Base-by-base conservation (phyloP, 2,113 vertebrate genomes). In the Bufo gargarizans region DNA sequence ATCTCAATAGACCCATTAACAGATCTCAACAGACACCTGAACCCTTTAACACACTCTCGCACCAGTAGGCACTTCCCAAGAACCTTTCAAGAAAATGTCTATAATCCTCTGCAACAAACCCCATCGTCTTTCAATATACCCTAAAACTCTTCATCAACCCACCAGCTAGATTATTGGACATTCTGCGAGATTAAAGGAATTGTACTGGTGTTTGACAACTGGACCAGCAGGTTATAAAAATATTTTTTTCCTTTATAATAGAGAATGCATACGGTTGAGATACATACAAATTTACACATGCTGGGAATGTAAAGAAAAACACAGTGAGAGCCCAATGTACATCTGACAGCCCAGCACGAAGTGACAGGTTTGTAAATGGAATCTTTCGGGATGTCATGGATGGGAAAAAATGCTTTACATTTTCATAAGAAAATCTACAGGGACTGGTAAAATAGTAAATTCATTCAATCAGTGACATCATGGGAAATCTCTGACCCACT, bases 331-430 rank as follows among this genome's bases (percentile, higher is more conserved):
- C 63, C 59, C 16, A 19, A 19, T 61, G 59, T 19, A 61, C 59
- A 8, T 33, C 33, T 33, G 33, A 33, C 33, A 33, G 19, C 61
- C 10, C 65, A 33, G 65, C 65, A 69, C 65, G 10, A 33, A 8
- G 22, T 69, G 65, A 69, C 65, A 33, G 65, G 65, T 33, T 69
- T 69, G n/a, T 69, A 69, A 69, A 69, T 69, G 65, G 65, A 69
- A 33, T 33, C 7, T 69, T 33, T 13, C 13, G 14, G 33, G 33
- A 45, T 72, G 10, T 71, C 1, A 22, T 2, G 10, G 10, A 12
- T 13, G 11, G 2, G 3, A 71, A 9, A 17, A 43, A 71, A 33
- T 43, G 11, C 33, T 45, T 45, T 1, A 43, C 4, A 43, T 72
- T 14, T 72, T 72, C 33, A 43, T 45, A 43, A 72, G 69, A 14